phyloP scores from a whole-genome alignment of 2,113 vertebrate genomes.

The Nothobranchius kuhntae region DNA sequence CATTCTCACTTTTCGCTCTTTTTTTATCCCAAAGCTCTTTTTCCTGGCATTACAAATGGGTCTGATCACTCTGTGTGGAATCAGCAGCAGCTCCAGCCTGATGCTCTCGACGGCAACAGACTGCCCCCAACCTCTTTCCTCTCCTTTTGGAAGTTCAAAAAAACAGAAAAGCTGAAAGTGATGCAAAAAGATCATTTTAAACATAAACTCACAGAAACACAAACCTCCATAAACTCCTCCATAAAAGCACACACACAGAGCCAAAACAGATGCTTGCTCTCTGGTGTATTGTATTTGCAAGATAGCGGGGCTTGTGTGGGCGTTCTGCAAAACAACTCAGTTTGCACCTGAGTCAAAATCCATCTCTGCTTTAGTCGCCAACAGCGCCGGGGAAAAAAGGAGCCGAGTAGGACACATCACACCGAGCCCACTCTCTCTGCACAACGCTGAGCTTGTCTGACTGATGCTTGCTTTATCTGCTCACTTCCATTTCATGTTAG shows the following conservation, averaged over 20 bases:
- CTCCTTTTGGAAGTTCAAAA: conserved; percentile 9
- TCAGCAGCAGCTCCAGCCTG: conserved; percentile 49
- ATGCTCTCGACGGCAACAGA: conserved; percentile 21
- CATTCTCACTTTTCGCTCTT: conserved; percentile 67
- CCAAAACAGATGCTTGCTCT: conserved; percentile 74
- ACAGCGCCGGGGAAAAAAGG: conserved; percentile 47
- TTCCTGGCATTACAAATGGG: conserved; percentile 55
- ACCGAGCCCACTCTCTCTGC: conserved; percentile 48
- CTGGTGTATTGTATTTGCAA: conserved; percentile 72
- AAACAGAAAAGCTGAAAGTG: conserved; percentile 12
- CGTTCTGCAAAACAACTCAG: conserved; percentile 68
- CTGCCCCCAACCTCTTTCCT: background rate
- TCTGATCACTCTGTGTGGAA: conserved; percentile 54
- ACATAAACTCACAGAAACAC: conserved; percentile 15
- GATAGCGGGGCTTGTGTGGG: conserved; percentile 67
- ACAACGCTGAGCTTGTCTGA: conserved; percentile 47
- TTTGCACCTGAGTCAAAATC: conserved; percentile 77
- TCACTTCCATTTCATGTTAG: conserved; percentile 50
- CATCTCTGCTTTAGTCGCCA: conserved; percentile 60
- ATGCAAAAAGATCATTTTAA: conserved; percentile 29
- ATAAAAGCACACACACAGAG: conserved; percentile 15
- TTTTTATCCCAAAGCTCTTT: conserved; percentile 58
- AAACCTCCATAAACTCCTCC: conserved; percentile 19
- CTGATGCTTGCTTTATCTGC: conserved; percentile 53
- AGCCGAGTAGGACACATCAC: conserved; percentile 61